Evolutionary conservation across 2,888 invertebrate species (phyloP).

Genomic region (Diaperis boleti): DNA sequence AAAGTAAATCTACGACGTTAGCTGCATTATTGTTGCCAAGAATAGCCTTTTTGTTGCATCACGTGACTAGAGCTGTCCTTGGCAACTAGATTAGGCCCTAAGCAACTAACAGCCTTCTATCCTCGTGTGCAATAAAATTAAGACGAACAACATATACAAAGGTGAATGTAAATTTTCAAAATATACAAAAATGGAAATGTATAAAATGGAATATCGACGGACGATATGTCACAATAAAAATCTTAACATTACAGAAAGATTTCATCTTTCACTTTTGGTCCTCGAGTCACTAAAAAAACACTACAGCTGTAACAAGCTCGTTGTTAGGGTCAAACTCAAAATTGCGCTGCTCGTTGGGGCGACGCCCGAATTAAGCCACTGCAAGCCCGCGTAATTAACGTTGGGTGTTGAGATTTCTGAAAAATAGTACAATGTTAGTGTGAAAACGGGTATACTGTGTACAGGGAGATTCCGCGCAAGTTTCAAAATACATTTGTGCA

Average conservation of each 20-base stretch:
- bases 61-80: conserved; percentile 28
- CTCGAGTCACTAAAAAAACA: conserved; percentile 8
- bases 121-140: conserved; percentile 19
- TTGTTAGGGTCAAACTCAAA: conserved; percentile 24
- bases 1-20: not conserved
- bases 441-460: too few relatives aligned
- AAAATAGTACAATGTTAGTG: conserved; percentile 54
- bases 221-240: conserved; percentile 14
- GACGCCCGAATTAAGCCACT: conserved; percentile 64
- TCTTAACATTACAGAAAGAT: conserved; percentile 18
- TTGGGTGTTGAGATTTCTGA: conserved; percentile 79
- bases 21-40: conserved; percentile 7
- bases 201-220: conserved; percentile 20
- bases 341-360: conserved; percentile 13
- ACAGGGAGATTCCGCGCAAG: too few relatives aligned
- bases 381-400: conserved; percentile 78
- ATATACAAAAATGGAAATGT: conserved; percentile 31
- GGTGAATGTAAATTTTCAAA: conserved; percentile 21
- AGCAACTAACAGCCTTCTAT: conserved; percentile 5
- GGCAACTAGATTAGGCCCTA: conserved; percentile 19
- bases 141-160: conserved; percentile 24
- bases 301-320: conserved; percentile 23
- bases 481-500: too few relatives aligned
- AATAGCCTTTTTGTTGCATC: conserved; percentile 15
- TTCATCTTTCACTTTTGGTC: conserved; percentile 17